phyloP scores from a whole-genome alignment of 1,140 invertebrate species.

The Platyscapa corneri region DNA sequence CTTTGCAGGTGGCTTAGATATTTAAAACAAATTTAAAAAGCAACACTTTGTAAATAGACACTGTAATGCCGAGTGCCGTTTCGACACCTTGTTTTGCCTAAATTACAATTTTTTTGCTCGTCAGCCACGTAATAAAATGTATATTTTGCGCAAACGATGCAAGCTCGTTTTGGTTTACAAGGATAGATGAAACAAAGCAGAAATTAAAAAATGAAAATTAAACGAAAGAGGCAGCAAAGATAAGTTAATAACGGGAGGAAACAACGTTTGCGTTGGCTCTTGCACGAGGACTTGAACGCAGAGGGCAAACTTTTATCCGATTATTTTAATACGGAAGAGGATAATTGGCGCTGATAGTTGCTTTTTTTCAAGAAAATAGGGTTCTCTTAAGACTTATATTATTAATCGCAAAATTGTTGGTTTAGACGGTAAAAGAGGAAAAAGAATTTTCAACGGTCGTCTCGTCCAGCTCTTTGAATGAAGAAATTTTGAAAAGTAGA shows the following conservation, averaged over 20 bases:
- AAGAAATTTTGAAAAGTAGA: no score
- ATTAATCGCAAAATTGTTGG: not conserved
- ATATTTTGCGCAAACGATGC: not conserved
- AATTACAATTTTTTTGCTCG: not conserved
- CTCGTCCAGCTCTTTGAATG: not conserved
- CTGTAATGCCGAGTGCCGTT: not conserved
- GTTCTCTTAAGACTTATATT: not conserved
- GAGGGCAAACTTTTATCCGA: not conserved
- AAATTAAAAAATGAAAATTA: no score
- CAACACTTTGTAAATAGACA: not conserved
- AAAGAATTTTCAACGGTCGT: not conserved
- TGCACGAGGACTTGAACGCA: not conserved
- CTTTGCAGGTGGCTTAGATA: not conserved
- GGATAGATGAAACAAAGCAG: not conserved
- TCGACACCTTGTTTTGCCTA: not conserved
- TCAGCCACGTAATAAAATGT: not conserved
- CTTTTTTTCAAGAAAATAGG: slow-evolving; percentile 5
- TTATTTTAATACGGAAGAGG: slow-evolving; percentile 20
- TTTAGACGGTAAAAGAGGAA: not conserved
- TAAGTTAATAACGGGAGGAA: not conserved
- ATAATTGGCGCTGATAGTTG: slow-evolving; percentile 53
- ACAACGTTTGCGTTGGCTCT: not conserved
- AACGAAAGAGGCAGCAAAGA: not conserved
- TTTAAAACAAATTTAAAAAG: not conserved
- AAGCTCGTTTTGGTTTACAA: not conserved